phyloP scores from a whole-genome alignment of 2,113 vertebrate genomes.

The Clarias macrocephalus region DNA sequence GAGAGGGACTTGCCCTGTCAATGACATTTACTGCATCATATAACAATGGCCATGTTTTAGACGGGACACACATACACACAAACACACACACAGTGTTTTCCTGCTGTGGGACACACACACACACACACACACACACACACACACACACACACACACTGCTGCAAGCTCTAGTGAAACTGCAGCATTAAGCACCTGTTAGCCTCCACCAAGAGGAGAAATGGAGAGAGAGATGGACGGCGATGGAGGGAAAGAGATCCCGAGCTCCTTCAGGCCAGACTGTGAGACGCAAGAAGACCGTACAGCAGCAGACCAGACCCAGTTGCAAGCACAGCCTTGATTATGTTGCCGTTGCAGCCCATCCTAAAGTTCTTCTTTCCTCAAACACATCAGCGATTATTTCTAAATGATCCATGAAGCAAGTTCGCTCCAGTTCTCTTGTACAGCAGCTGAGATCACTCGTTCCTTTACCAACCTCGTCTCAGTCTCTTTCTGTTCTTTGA shows the following conservation, averaged over 20 bases:
- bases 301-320: slow-evolving; percentile 27
- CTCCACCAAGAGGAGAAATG: slow-evolving; percentile 50
- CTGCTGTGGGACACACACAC: slow-evolving; percentile 62
- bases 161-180: slow-evolving; percentile 70
- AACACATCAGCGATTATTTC: too few species aligned
- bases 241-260: background rate
- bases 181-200: slow-evolving; percentile 82
- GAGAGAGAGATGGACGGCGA: background rate
- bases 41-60: slow-evolving; percentile 90
- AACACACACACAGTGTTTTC: slow-evolving; percentile 68
- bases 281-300: slow-evolving; percentile 26
- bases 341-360: background rate
- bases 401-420: too few species aligned
- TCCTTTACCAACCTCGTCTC: background rate
- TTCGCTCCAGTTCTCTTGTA: background rate
- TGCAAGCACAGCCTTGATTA: background rate
- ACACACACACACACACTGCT: slow-evolving; percentile 55
- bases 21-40: slow-evolving; percentile 90
- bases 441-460: background rate
- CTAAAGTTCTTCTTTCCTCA: background rate
- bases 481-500: background rate
- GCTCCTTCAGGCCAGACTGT: slow-evolving; percentile 13
- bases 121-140: background rate
- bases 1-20: slow-evolving; percentile 84
- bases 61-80: slow-evolving; percentile 72